These are phyloP conservation scores for Sternotherus odoratus DNA, from an alignment of 2,797 vertebrate species.

Conservation along the genomic window DNA sequence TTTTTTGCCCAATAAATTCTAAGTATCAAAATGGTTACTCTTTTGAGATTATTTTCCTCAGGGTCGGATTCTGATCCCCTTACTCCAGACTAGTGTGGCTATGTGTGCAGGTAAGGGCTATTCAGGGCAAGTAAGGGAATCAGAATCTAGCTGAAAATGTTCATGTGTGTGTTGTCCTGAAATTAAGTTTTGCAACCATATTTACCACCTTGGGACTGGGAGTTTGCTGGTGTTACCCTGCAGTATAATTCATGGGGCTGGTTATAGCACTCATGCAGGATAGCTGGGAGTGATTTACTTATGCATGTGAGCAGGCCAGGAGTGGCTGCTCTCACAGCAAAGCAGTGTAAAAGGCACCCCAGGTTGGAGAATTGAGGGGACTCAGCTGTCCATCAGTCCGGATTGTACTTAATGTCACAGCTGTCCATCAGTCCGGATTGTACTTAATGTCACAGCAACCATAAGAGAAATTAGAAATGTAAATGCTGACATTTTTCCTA, in stretches of 20 bases:
- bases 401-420: not conserved
- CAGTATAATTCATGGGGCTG: not conserved
- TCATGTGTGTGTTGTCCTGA: not conserved
- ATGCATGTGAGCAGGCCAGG: not conserved
- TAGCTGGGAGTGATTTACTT: not conserved
- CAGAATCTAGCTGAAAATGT: not conserved
- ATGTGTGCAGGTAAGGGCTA: fast-evolving
- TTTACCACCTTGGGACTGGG: not conserved
- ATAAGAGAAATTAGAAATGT: fast-evolving
- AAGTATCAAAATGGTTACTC: too few relatives aligned
- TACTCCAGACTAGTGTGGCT: not conserved
- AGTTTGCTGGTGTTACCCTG: not conserved
- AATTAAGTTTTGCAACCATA: not conserved
- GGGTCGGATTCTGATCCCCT: too few relatives aligned
- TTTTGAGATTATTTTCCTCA: too few relatives aligned
- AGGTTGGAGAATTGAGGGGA: not conserved
- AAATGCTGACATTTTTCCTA: not conserved
- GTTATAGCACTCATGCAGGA: not conserved
- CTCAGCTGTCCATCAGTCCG: not conserved
- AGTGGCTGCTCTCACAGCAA: not conserved
- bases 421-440: not conserved
- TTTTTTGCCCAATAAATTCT: too few relatives aligned
- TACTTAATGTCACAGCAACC: not conserved
- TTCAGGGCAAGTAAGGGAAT: not conserved
- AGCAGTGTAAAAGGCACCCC: not conserved